Conservation (phyloP, 2,888 invertebrate genomes). For the Apomyelois bistriatella region DNA sequence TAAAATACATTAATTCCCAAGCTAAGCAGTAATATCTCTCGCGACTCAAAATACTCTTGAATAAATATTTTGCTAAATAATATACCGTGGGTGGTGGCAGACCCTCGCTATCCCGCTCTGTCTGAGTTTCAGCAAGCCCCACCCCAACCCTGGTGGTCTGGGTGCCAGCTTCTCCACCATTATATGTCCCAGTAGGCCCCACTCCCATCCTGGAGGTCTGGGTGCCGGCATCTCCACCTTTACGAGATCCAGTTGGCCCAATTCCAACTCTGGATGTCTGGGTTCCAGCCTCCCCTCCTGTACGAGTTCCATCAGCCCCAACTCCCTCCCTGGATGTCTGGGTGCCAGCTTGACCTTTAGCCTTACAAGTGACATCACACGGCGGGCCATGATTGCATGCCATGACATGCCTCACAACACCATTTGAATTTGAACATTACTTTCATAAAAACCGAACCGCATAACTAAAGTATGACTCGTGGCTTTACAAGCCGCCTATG, state of each 20-base stretch:
- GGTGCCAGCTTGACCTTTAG: neutral
- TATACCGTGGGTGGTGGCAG: neutral
- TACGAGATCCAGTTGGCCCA: neutral
- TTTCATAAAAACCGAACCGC: neutral
- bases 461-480: neutral
- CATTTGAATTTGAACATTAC: conserved; percentile 14
- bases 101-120: neutral
- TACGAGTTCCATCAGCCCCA: neutral
- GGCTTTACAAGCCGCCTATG: no score
- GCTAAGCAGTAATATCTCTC: no score
- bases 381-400: neutral
- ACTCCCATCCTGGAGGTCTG: neutral
- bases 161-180: neutral
- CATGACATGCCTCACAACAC: neutral
- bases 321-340: neutral
- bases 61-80: no score
- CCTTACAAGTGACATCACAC: neutral
- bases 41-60: no score
- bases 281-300: neutral
- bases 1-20: no score
- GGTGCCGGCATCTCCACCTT: neutral
- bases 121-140: neutral
- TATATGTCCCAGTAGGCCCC: neutral
- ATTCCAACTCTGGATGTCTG: neutral
- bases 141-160: neutral